phyloP scores from a whole-genome alignment of 2,113 vertebrate genomes.

The Nannobrachium achirus region DNA sequence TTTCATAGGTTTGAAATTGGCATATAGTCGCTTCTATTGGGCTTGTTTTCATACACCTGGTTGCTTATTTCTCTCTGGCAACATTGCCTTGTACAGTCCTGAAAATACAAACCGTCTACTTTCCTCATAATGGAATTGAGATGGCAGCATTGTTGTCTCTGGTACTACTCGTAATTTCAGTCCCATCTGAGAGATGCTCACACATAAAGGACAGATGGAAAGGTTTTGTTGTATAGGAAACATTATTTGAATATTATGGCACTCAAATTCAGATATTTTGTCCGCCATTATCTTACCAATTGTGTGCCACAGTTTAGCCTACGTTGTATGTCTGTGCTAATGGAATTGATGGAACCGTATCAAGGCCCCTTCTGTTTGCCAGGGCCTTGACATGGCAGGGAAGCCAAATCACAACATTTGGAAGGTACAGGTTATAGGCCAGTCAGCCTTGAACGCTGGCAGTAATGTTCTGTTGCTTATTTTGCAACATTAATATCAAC shows the following conservation, averaged over 20 bases:
- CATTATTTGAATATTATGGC: background rate
- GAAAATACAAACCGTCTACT: too few species aligned
- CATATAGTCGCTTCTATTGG: too few species aligned
- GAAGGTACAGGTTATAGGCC: background rate
- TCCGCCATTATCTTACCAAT: background rate
- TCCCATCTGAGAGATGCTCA: background rate
- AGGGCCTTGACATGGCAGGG: background rate
- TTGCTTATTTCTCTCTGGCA: too few species aligned
- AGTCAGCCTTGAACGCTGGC: slow-evolving; percentile 21
- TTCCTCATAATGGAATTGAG: too few species aligned
- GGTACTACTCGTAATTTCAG: background rate
- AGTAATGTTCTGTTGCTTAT: too few species aligned
- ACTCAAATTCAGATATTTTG: background rate
- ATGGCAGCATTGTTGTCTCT: background rate
- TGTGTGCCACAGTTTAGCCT: background rate
- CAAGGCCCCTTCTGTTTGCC: slow-evolving; percentile 26
- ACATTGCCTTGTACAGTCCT: too few species aligned
- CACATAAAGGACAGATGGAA: too few species aligned
- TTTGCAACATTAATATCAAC: too few species aligned
- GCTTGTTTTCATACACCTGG: too few species aligned
- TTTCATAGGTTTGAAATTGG: too few species aligned
- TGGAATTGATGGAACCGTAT: slow-evolving; percentile 44
- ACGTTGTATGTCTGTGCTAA: slow-evolving; percentile 31
- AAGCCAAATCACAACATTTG: slow-evolving; percentile 2
- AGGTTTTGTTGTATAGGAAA: background rate